Conservation (phyloP, 1,140 invertebrate species). For the Leptonema lineaticorne region DNA sequence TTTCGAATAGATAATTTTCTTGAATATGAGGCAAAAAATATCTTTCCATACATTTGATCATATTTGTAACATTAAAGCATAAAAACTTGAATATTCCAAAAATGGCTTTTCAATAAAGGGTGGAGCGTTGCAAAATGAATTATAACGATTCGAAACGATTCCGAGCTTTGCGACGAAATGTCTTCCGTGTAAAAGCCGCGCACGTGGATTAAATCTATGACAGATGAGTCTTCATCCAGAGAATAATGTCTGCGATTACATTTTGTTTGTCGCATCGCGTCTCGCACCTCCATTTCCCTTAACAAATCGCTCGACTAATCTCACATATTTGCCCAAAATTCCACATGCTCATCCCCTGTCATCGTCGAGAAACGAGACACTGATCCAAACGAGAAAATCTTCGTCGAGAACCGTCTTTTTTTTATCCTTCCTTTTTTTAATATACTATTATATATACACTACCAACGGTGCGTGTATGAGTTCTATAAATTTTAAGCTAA, state of each 20-base stretch:
- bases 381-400: not conserved
- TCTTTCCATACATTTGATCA: too few species aligned
- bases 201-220: slow-evolving; percentile 34
- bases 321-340: slow-evolving; percentile 11
- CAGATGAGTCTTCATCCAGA: slow-evolving; percentile 23
- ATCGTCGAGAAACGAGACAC: not conserved
- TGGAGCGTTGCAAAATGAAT: not conserved
- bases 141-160: not conserved
- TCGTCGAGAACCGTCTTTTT: too few species aligned
- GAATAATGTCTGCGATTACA: slow-evolving; percentile 38
- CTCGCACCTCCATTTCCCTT: slow-evolving; percentile 26
- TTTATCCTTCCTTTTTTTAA: too few species aligned
- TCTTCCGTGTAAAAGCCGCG: slow-evolving; percentile 2
- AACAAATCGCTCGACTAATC: slow-evolving; percentile 35
- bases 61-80: too few species aligned
- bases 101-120: too few species aligned
- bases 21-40: too few species aligned
- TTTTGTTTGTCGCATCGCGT: slow-evolving; percentile 36
- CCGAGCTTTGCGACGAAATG: not conserved
- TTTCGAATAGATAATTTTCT: too few species aligned
- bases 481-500: too few species aligned
- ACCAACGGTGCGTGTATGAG: too few species aligned
- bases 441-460: too few species aligned
- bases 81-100: too few species aligned
- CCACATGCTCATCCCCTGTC: not conserved